Base-by-base conservation (phyloP, 1,140 invertebrate species). In the Drosophila tani region DNA sequence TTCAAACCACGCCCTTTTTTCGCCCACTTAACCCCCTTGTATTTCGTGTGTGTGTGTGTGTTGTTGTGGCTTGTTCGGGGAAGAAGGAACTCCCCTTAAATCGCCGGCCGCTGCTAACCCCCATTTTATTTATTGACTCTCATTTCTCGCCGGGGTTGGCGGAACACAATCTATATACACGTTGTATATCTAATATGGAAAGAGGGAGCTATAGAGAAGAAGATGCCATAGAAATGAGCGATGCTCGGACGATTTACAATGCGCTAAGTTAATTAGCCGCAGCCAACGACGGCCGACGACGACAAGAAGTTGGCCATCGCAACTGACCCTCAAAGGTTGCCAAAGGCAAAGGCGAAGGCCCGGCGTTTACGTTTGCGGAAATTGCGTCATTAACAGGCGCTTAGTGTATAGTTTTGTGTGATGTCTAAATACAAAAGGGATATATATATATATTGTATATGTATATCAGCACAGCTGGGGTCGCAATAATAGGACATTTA, bases 321-420 rank as follows among this genome's bases (percentile, higher is more conserved):
- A 40, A 70, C 51, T 62, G 68, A 73, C 56, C 55, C 71, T 55
- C 55, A 77, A 60, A 75, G 74, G 74, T 75, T 75, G 59, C 45
- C 68, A 65, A 65, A 69, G 66, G 65, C 32, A 55, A 40, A 38
- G 51, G 51, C 51, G 21, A 53, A 19, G 53, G 35, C 35, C 67
- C 40, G 32, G 35, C 51, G 43, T 57, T 64, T 41, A 14, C 21
- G 17, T 49, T 43, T 56, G 53, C 77, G 77, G 77, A 79, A 79
- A 79, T 79, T 73, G 75, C 77, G 77, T 79, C 77, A 79, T 79
- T 79, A 79, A 65, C 75, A 73, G 67, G 40, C 67, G 75, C 68
- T 79, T 79, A 77, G 47, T 69, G 47, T 67, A 17, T 43, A 51
- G 47, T 67, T 50, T 58, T 49, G 68, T 71, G 41, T 35, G 32